Evolutionary conservation across 2,797 vertebrate species (phyloP), one percentile per base, ranked within the genome.

Genomic region (Menidia menidia): DNA sequence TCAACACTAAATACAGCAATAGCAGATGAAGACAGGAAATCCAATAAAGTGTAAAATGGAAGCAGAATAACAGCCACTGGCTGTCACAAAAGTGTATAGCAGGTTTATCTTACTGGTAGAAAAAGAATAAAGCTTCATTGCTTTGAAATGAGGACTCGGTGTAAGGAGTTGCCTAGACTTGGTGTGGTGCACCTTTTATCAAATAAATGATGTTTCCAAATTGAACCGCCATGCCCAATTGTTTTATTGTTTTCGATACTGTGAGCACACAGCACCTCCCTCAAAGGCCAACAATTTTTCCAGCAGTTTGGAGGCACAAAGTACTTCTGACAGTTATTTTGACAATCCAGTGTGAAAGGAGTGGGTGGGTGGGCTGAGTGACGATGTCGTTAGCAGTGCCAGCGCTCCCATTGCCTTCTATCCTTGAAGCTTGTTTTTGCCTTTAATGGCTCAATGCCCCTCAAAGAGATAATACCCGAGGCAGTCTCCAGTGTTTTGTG

Each of bases 1-100:
- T 87, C 85, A 87, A 78, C 81, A 73, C 83, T 87, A 89, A 90
- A 87, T 86, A 88, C 81, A 84, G 83, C 74, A 71, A 78, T 72
- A 70, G 80, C 69, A 80, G 84, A 88, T 78, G 75, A 80, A 82
- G 69, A 70, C 82, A 82, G 75, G 47, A 74, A 89, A 88, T 88
- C 80, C 85, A 87, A 83, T 89, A 78, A 75, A 64, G 73, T 81
- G 77, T 66, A 69, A 84, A 84, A 88, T 69, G 74, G 67, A 83
- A 73, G 62, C 70, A 73, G 87, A 85, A 86, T 75, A 54, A 75
- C 35, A 80, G 64, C 78, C 77, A 76, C 35, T 77, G 77, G 80
- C 73, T 83, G 81, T 86, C 61, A 61, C 62, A 56, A 69, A 85
- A 83, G 67, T 89, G 88, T 85, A 80, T 71, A 74, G 64, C 14